A percentile compares a stretch with the other conserved stretches of the same genome.
Conservation (phyloP, 2,888 invertebrate genomes). For the Ennomos quercinarius region DNA sequence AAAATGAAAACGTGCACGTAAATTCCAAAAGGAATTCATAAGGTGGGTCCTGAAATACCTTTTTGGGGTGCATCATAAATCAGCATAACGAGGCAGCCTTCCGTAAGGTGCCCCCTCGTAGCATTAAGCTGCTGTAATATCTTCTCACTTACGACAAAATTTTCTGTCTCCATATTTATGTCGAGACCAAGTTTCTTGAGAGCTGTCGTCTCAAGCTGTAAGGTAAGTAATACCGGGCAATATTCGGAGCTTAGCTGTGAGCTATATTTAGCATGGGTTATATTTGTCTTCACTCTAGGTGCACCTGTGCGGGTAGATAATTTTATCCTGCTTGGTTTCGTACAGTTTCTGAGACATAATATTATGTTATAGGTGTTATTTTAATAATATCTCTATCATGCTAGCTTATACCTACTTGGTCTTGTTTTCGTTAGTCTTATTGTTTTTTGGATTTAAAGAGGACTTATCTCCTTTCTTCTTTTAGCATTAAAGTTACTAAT, state of each 20-base stretch:
- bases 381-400: too few relatives aligned
- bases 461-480: too few relatives aligned
- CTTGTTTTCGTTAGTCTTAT: too few relatives aligned
- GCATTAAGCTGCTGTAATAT: constrained; percentile 83
- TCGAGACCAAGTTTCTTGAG: constrained; percentile 60
- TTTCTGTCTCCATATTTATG: constrained; percentile 81
- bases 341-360: constrained; percentile 4
- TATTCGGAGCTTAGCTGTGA: constrained; percentile 42
- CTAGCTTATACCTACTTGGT: too few relatives aligned
- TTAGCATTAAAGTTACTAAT: too few relatives aligned
- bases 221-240: constrained; percentile 51
- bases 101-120: constrained; percentile 76
- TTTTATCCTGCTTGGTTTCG: constrained; percentile 6
- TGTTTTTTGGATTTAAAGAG: too few relatives aligned
- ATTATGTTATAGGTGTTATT: too few relatives aligned
- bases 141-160: constrained; percentile 83
- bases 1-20: constrained; percentile 54
- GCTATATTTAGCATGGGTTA: constrained; percentile 38
- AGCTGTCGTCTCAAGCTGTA: constrained; percentile 71
- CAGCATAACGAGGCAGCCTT: constrained; percentile 80
- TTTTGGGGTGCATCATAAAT: constrained; percentile 76
- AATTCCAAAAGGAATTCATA: constrained; percentile 68
- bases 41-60: constrained; percentile 67
- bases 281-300: constrained; percentile 32
- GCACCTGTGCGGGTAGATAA: constrained; percentile 31